phyloP scores from a whole-genome alignment of 2,113 vertebrate species.

The Dissostichus mawsoni region DNA sequence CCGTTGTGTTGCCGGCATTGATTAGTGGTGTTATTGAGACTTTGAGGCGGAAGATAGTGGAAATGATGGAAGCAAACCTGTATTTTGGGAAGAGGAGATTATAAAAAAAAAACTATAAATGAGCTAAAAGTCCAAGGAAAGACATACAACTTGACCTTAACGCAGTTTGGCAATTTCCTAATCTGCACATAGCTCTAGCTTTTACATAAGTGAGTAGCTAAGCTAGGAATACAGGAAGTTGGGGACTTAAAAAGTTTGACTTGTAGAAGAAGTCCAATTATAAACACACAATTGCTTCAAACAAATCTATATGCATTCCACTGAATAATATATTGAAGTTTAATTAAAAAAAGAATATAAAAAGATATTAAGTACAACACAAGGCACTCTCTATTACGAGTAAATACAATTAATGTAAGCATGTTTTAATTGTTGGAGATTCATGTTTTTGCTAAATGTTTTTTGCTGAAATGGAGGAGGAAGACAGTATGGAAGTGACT shows the following conservation, averaged over 20 bases:
- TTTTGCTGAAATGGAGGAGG: constrained; percentile 7
- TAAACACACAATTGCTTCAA: constrained; percentile 78
- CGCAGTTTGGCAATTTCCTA: not conserved
- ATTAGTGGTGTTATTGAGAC: not conserved
- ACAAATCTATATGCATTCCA: constrained; percentile 45
- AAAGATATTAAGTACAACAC: constrained; percentile 10
- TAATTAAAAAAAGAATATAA: not conserved
- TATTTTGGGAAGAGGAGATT: not conserved
- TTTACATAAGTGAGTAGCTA: not conserved
- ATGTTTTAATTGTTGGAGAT: constrained; percentile 36
- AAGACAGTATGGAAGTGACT: not conserved
- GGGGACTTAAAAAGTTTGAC: not conserved
- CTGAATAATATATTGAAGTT: not conserved
- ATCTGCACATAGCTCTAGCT: not conserved
- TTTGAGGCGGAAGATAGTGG: not conserved
- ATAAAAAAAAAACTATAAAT: not conserved
- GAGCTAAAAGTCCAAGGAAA: not conserved
- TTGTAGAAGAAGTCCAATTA: not conserved
- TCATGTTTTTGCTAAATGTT: constrained; percentile 18
- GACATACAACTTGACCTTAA: not conserved
- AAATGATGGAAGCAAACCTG: not conserved
- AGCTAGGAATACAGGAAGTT: not conserved
- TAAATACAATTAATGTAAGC: constrained; percentile 30
- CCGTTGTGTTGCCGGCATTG: constrained; percentile 68
- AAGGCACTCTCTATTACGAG: constrained; percentile 30